Evolutionary conservation across 2,113 vertebrate species (phyloP).

Genomic region (Toxotes jaculatrix): DNA sequence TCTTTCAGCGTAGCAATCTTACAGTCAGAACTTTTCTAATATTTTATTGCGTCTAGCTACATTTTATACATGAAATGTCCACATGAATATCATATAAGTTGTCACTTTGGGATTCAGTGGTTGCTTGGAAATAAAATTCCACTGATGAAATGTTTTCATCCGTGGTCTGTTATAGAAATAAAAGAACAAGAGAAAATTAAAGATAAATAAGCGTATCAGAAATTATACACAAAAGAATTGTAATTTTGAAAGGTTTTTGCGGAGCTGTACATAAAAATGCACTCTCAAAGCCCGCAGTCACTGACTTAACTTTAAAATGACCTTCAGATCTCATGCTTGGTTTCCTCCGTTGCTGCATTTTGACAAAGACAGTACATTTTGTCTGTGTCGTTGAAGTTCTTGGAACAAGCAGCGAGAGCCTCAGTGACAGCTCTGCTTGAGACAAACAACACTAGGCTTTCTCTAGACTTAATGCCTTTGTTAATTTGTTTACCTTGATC

Average conservation of each 20-base stretch:
- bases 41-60: background rate
- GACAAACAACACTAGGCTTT: slow-evolving; percentile 39
- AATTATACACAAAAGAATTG: background rate
- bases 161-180: background rate
- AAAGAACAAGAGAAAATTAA: background rate
- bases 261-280: slow-evolving; percentile 11
- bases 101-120: background rate
- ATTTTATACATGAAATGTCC: slow-evolving; percentile 12
- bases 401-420: background rate
- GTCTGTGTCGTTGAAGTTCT: slow-evolving; percentile 15
- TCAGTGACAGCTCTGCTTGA: slow-evolving; percentile 26
- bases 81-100: background rate
- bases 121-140: background rate
- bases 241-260: background rate
- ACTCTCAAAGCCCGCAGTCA: background rate
- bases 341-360: slow-evolving; percentile 3
- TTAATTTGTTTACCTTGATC: slow-evolving; percentile 77
- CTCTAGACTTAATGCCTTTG: slow-evolving; percentile 40
- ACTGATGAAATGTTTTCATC: slow-evolving; percentile 1
- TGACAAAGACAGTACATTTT: background rate
- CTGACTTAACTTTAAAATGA: background rate
- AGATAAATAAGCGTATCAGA: slow-evolving; percentile 11
- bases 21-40: background rate
- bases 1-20: background rate
- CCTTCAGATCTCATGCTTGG: background rate